Base-by-base conservation (phyloP, 2,797 vertebrate species). In the Cephalopachus bancanus region DNA sequence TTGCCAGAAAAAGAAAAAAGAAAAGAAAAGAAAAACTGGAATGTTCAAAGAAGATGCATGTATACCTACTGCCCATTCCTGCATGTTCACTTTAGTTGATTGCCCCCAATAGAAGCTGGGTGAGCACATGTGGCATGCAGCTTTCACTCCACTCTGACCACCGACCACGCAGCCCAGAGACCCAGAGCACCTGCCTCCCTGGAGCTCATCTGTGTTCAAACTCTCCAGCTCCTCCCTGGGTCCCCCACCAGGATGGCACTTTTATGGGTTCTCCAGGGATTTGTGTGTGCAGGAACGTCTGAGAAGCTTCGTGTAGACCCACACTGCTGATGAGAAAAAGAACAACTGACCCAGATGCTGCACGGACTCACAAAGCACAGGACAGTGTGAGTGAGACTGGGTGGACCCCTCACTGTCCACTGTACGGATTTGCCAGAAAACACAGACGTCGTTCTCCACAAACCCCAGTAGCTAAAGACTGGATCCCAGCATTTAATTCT, bases 161-260 rank as follows among this genome's bases (percentile, higher is more conserved):
- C 2, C 11, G 22, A 28, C 19, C 67, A 6, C 0, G 2, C 5
- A 57, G 15, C 15, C 20, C 1, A 0, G 11, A 5, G 1, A 28
- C 7, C 24, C n/a, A 16, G 24, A 59, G 17, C 19, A 2, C 6
- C 15, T 7, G 20, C 17, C 3, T 75, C 28, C 2, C 8, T 10
- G 14, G 16, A 33, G 17, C 20, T 20, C 14, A 16, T 62, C 5
- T 37, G 37, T 20, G 6, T 33, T 16, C 4, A 11, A 6, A 9
- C 4, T 81, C 22, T 37, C 19, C 17, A n/a, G 3, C 9, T 20
- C 62, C 10, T 22, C 0, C 10, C 30, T 67, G 3, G 10, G 22
- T 20, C 14, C 26, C 19, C 12, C 0, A 4, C 10, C 9, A 49
- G 59, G 49, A 30, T 28, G 33, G 7, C 49, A 65, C 49, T 81